phyloP scores from a whole-genome alignment of 2,888 invertebrate genomes.

The Limenitis arthemis region DNA sequence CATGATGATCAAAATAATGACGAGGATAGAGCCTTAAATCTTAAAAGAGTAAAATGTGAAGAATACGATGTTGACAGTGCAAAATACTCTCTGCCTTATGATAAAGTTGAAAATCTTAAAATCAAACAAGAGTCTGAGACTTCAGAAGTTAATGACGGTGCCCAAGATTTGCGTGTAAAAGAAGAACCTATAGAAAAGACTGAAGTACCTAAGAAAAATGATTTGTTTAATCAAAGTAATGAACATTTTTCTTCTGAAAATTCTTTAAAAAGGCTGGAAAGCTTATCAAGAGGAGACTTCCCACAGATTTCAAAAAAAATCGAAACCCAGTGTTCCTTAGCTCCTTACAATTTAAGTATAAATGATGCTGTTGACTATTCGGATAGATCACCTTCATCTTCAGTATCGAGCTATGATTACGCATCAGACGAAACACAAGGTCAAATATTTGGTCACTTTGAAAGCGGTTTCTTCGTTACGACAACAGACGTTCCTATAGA shows the following conservation, averaged over 20 bases:
- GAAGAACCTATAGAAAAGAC: constrained; percentile 52
- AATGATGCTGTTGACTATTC: constrained; percentile 55
- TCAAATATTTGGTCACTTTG: constrained; percentile 79
- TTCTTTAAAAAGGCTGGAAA: constrained; percentile 83
- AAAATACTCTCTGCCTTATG: constrained; percentile 21
- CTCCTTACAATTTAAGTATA: constrained; percentile 51
- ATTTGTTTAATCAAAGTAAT: constrained; percentile 24
- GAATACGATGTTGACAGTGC: constrained; percentile 28
- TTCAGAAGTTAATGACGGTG: constrained; percentile 36
- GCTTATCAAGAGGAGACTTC: constrained; percentile 84
- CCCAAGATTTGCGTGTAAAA: constrained; percentile 53
- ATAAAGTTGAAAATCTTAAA: constrained; percentile 37
- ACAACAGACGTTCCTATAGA: constrained; percentile 91
- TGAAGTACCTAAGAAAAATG: constrained; percentile 40
- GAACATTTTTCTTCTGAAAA: constrained; percentile 71
- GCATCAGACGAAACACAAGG: constrained; percentile 75
- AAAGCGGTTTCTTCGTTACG: constrained; percentile 79
- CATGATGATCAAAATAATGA: constrained; percentile 34
- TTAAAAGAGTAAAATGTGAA: constrained; percentile 56
- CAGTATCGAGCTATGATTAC: constrained; percentile 72
- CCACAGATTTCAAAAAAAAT: constrained; percentile 55
- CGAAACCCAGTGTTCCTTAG: constrained; percentile 39
- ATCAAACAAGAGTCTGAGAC: constrained; percentile 49
- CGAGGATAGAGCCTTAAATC: constrained; percentile 45
- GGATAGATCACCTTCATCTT: constrained; percentile 73